Conservation (phyloP, 2,888 invertebrate species). For the Villa cingulata region DNA sequence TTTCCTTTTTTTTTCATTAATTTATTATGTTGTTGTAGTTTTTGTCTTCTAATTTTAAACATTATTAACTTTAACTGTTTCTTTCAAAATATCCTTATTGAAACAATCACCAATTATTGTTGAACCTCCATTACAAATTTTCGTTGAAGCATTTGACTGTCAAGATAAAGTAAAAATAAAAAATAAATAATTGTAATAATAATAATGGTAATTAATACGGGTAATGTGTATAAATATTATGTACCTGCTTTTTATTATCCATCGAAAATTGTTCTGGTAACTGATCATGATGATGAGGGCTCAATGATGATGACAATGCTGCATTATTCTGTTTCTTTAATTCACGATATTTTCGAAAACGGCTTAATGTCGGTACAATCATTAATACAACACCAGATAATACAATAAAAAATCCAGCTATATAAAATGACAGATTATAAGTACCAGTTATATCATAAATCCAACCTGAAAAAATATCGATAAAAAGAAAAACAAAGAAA, state of each 20-base stretch:
- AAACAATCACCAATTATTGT: slow-evolving; percentile 11
- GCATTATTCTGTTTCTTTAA: slow-evolving; percentile 10
- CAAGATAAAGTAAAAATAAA: neutral
- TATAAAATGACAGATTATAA: slow-evolving; percentile 67
- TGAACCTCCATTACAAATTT: slow-evolving; percentile 5
- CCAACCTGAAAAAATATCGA: slow-evolving; percentile 50
- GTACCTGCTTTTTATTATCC: neutral
- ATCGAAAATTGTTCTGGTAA: neutral
- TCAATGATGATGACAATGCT: neutral
- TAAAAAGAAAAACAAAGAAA: neutral
- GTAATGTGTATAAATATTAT: too few species aligned
- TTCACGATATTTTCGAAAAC: slow-evolving; percentile 25
- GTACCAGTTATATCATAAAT: slow-evolving; percentile 63
- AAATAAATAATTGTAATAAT: neutral
- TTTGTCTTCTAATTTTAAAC: slow-evolving; percentile 4
- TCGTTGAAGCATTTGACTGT: neutral
- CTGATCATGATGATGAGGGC: neutral
- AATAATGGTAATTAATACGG: too few species aligned
- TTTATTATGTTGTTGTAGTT: neutral
- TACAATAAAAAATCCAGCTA: slow-evolving; percentile 62
- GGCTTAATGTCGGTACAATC: slow-evolving; percentile 16
- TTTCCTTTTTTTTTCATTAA: neutral
- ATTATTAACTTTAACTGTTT: slow-evolving; percentile 11
- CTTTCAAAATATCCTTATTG: slow-evolving; percentile 9
- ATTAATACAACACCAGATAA: slow-evolving; percentile 17